Conservation (phyloP, 1,140 invertebrate species). For the Hesperophylax magnus region DNA sequence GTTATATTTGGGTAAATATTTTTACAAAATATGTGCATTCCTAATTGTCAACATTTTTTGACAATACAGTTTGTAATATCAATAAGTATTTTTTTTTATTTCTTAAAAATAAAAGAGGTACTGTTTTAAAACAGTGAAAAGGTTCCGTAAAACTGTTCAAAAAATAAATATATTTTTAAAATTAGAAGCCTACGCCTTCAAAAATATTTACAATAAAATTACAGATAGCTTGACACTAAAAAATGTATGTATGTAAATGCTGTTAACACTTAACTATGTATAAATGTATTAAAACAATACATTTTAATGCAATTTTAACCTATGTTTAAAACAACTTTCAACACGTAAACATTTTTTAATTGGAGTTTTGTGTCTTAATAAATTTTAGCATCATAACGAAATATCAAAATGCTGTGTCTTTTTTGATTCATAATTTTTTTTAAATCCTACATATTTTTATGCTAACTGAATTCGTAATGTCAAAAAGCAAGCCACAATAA, state of each 20-base stretch:
- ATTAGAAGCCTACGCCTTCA: constrained; percentile 8
- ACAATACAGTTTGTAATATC: constrained; percentile 40
- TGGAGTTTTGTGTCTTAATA: not conserved
- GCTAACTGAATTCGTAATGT: not conserved
- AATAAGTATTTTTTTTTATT: not conserved
- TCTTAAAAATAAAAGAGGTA: constrained; percentile 24
- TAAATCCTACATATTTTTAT: constrained; percentile 6
- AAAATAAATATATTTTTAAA: constrained; percentile 27
- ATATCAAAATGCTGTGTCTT: constrained; percentile 16
- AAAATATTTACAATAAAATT: not conserved
- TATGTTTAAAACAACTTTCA: not conserved
- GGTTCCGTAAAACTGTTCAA: constrained; percentile 17
- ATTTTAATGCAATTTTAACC: not conserved
- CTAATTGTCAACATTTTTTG: constrained; percentile 25
- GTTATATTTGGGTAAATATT: constrained; percentile 49
- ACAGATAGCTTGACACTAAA: constrained; percentile 24
- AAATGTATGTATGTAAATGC: constrained; percentile 22
- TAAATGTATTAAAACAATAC: constrained; percentile 9
- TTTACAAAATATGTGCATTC: constrained; percentile 51
- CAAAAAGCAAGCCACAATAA: not conserved
- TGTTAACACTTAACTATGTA: constrained; percentile 11
- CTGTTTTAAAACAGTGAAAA: not conserved
- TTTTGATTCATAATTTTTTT: not conserved
- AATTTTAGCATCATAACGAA: not conserved
- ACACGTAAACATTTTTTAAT: not conserved